phyloP scores from a whole-genome alignment of 2,888 invertebrate genomes.

The Morpho achilles region DNA sequence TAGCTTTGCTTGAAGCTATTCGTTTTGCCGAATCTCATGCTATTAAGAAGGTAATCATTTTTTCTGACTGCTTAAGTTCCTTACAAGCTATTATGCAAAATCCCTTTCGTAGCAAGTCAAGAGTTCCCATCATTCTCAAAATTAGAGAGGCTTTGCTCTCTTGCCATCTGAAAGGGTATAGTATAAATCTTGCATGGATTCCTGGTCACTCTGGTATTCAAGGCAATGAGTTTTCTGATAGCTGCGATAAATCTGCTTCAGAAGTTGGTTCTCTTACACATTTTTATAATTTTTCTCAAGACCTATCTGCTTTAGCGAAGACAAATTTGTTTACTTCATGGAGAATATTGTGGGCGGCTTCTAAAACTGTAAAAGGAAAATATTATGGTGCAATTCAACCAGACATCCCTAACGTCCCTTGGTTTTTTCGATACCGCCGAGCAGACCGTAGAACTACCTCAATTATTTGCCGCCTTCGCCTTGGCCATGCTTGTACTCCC shows the following conservation, averaged over 20 bases:
- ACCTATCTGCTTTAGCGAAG: neutral
- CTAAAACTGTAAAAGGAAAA: neutral
- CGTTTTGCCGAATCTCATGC: neutral
- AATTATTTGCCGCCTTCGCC: neutral
- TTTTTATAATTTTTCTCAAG: neutral
- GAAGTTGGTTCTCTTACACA: neutral
- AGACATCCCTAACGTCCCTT: neutral
- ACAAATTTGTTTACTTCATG: neutral
- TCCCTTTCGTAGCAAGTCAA: too few species aligned
- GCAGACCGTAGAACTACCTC: neutral
- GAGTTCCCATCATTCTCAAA: neutral
- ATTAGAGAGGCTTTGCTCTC: neutral
- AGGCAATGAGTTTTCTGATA: neutral
- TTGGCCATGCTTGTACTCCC: neutral
- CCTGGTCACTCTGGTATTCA: neutral
- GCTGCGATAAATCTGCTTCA: neutral
- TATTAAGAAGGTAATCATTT: neutral
- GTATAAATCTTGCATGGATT: neutral
- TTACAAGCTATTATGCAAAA: too few species aligned
- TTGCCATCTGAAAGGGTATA: neutral
- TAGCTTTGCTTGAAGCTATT: neutral
- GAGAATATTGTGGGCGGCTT: neutral
- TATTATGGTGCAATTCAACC: too few species aligned
- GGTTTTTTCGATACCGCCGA: neutral
- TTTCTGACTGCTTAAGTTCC: neutral